Evolutionary conservation across 2,888 invertebrate species (phyloP).

Genomic region (Himalopsyche kuldschensis): DNA sequence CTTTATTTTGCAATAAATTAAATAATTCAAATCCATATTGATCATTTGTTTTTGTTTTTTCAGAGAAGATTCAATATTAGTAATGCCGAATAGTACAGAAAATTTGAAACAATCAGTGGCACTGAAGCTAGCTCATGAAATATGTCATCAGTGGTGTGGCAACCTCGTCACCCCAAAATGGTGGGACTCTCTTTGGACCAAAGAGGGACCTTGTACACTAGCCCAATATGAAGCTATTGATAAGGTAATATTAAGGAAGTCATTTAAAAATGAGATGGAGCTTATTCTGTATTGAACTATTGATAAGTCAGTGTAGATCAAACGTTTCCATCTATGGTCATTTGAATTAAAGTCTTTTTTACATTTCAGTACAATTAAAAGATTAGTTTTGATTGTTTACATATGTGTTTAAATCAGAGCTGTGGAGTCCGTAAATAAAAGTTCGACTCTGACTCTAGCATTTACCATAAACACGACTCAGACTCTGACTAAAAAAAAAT

Average conservation of each 20-base stretch:
- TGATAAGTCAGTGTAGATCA: not conserved
- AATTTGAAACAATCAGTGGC: slow-evolving; percentile 57
- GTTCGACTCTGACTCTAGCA: no score
- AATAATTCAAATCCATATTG: no score
- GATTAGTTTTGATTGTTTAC: no score
- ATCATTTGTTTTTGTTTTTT: slow-evolving; percentile 39
- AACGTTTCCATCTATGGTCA: no score
- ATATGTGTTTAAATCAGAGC: no score
- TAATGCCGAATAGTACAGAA: slow-evolving; percentile 43
- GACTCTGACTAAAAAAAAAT: no score
- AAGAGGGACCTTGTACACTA: slow-evolving; percentile 60
- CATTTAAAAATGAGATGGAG: not conserved
- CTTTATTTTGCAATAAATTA: no score
- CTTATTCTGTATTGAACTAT: not conserved
- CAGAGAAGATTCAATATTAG: slow-evolving; percentile 42
- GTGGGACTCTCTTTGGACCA: slow-evolving; percentile 66
- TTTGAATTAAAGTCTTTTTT: no score
- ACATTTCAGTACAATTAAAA: no score
- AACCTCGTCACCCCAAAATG: slow-evolving; percentile 64
- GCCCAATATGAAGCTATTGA: slow-evolving; percentile 53
- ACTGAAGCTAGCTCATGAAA: slow-evolving; percentile 65
- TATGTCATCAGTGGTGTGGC: slow-evolving; percentile 74
- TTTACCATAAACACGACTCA: no score
- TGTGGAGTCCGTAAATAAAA: no score
- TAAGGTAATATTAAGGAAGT: slow-evolving; percentile 35